Base-by-base conservation (phyloP, 2,797 vertebrate genomes). In the Tenualosa thibaudeaui region DNA sequence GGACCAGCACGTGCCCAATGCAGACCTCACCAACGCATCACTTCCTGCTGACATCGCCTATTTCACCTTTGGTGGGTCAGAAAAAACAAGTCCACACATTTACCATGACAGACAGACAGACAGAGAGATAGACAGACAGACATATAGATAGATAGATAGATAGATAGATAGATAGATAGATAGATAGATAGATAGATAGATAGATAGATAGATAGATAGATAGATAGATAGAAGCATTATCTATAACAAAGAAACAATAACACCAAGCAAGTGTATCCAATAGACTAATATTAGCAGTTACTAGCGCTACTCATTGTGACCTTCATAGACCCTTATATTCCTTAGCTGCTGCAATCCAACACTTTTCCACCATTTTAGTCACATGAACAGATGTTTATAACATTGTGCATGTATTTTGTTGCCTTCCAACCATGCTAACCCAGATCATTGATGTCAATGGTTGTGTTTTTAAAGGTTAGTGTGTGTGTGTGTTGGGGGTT, bases 41-140 rank as follows among this genome's bases (percentile, higher is more conserved):
- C 96, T 99, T 88, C 98, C 98, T 31, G 97, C 97, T 0, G 97
- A 99, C 87, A 94, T 99, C 40, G 98, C 97, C 5, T 99, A 99
- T 90, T 99, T 99, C 86, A 99, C 98, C 43, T 99, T 95, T 0
- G 97, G 98, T 99, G 90, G 95, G 95, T 83, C 81, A n/a, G 2
- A 60, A 43, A 5, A 19, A 58, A 58, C 19, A 53, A 53, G 51
- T 53, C 0, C 3, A 15, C 51, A 13, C 10, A 10, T 3, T 46
- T 7, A 46, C 46, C 46, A 46, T 46, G 46, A 46, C 46, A 46
- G 46, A 46, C 46, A 46, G 46, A 46, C 7, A 46, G 4, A 46
- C 7, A 46, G 2, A 46, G 0, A 46, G 46, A 46, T 46, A 46
- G 46, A 46, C 7, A 46, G 46, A 46, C 7, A 46, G 46, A 46